Evolutionary conservation across 2,797 vertebrate genomes (phyloP).

Genomic region (Propithecus deckenii): DNA sequence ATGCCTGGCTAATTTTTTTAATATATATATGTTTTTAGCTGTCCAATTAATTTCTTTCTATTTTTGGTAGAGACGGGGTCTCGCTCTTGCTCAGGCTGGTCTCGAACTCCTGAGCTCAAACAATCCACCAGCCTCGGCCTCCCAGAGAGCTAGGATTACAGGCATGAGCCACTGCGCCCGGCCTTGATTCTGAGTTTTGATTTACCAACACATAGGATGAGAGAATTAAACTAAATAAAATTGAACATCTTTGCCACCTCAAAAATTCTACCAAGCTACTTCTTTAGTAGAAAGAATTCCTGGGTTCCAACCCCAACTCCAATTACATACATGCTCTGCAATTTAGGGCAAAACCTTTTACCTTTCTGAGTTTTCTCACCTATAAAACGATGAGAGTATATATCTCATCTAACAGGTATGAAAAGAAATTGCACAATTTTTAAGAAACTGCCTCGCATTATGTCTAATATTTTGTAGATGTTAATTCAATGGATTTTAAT

Average conservation of each 20-base stretch:
- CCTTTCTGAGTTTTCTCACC: not conserved
- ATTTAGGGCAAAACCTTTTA: not conserved
- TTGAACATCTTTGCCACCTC: not conserved
- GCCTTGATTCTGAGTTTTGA: not conserved
- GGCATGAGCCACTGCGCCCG: too few relatives aligned
- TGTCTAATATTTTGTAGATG: not conserved
- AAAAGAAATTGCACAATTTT: constrained; percentile 41
- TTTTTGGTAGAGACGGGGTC: too few relatives aligned
- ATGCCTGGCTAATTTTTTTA: too few relatives aligned
- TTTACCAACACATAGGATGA: not conserved
- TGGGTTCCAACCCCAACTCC: not conserved
- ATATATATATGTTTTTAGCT: too few relatives aligned
- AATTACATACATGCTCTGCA: not conserved
- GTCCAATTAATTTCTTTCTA: too few relatives aligned
- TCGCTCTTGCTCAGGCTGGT: too few relatives aligned
- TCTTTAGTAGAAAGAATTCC: not conserved
- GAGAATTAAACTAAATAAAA: not conserved
- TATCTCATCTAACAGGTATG: not conserved
- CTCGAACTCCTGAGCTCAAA: too few relatives aligned
- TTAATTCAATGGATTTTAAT: not conserved
- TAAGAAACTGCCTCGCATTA: constrained; percentile 15
- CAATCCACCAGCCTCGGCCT: too few relatives aligned
- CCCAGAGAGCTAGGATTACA: too few relatives aligned
- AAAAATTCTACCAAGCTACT: not conserved
- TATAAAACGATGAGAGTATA: not conserved